These are phyloP conservation scores for Diarsia mendica DNA, from an alignment of 2,888 invertebrate species.

Conservation along the genomic window DNA sequence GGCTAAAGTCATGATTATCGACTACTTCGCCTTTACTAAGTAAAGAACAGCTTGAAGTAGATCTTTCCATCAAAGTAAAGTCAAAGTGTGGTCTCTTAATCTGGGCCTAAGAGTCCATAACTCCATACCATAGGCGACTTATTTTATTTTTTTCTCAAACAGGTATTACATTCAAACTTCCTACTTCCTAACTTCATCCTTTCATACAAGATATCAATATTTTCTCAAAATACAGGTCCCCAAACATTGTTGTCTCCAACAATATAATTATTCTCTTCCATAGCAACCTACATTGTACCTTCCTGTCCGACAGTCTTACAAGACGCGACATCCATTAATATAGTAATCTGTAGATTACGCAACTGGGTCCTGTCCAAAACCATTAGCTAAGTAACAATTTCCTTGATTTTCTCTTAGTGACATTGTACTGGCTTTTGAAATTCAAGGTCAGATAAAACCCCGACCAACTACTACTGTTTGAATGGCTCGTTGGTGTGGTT, in stretches of 20 bases:
- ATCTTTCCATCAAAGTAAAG: too few relatives aligned
- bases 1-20: too few relatives aligned
- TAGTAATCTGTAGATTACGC: constrained; percentile 37
- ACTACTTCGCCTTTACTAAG: too few relatives aligned
- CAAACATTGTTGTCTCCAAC: neutral
- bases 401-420: neutral
- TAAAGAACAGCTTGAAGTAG: too few relatives aligned
- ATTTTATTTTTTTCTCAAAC: too few relatives aligned
- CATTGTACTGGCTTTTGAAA: constrained; percentile 1
- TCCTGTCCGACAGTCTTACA: constrained; percentile 7
- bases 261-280: neutral
- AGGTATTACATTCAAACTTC: too few relatives aligned
- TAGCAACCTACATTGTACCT: constrained; percentile 12
- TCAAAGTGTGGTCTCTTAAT: too few relatives aligned
- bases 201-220: neutral
- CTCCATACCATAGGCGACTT: too few relatives aligned
- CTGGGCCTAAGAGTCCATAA: too few relatives aligned
- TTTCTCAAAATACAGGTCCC: neutral
- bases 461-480: neutral
- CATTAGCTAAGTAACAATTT: constrained; percentile 49
- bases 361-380: constrained; percentile 28
- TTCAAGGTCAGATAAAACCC: neutral
- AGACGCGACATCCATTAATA: constrained; percentile 37
- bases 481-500: neutral
- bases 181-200: too few relatives aligned